Evolutionary conservation across 2,797 vertebrate species (phyloP), one percentile per base, ranked within the genome.

Genomic region (Chaenodraco wilsoni): DNA sequence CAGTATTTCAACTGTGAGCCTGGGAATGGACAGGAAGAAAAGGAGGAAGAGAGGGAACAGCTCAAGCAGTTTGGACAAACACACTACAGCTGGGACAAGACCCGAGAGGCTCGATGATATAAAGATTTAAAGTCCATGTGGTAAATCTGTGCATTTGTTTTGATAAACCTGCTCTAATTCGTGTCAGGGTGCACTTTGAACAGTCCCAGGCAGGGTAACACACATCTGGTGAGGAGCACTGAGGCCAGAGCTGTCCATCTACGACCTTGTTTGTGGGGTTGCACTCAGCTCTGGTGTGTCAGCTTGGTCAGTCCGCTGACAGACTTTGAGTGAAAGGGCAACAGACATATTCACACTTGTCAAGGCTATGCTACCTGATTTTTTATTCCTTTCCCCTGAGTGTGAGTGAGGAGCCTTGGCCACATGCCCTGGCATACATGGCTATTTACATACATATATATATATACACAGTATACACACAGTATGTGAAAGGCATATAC

Each of bases 1-100:
- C 87, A 94, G 89, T 93, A 90, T 93, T 93, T 93, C 89, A 94
- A 94, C 91, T 94, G 92, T 92, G 82, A 71, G 88, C 79, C 76
- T 81, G 83, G 78, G 75, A 84, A 85, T 74, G 71, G 50, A 55
- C 21, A 45, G 74, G 44, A 66, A 69, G 59, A 75, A 84, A 58
- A 68, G 49, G 16, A 63, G 62, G 74, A 63, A 69, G 56, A 60
- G 49, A 56, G 63, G 52, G 16, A 52, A 81, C n/a, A 50, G 27
- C 49, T 78, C 59, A 56, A 61, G 16, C 33, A 57, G 33, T 61
- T 70, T 70, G 59, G 62, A 74, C 72, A 75, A 87, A 82, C 69
- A 46, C 10, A 9, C 71, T 44, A 23, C 56, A 59, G 12, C 64
- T 16, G 61, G 21, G 9, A 60, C 37, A 9, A 37, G 57, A 69